Percentiles rank a stretch among this genome's conserved stretches.
Conservation (phyloP, 2,797 vertebrate genomes). For the Tapirus indicus region DNA sequence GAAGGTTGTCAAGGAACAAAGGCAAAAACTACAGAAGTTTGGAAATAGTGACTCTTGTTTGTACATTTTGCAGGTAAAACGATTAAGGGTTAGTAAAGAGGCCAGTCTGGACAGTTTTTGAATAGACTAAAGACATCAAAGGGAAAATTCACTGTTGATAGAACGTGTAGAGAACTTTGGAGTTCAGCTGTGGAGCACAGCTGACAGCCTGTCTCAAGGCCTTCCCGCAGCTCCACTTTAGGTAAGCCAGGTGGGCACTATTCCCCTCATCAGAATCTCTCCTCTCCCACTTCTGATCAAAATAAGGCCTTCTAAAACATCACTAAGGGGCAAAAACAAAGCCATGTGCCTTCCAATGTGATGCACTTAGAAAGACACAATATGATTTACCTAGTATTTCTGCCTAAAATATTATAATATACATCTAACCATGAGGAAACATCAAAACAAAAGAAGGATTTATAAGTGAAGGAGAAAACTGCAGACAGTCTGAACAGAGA, state of each 20-base stretch:
- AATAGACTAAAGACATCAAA: not conserved
- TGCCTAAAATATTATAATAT: not conserved
- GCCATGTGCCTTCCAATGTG: not conserved
- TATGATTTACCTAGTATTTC: not conserved
- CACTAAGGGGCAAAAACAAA: not conserved
- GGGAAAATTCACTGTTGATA: not conserved
- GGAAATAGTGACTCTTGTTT: not conserved
- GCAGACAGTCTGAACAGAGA: not conserved
- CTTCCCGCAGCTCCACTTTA: not conserved
- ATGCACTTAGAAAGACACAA: not conserved
- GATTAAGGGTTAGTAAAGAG: not conserved
- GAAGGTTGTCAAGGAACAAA: not conserved
- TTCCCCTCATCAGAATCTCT: not conserved
- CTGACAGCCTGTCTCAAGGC: not conserved
- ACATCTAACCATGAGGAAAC: not conserved
- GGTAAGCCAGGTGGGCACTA: not conserved
- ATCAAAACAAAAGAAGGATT: not conserved
- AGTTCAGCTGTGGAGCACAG: not conserved
- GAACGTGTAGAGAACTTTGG: not conserved
- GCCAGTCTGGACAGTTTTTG: not conserved
- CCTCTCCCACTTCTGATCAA: not conserved
- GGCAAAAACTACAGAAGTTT: not conserved
- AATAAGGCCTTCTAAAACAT: not conserved
- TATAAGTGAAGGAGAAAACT: not conserved
- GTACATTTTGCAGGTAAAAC: not conserved